Percentiles rank a stretch among this genome's conserved stretches.
These are phyloP conservation scores for Malacoraja senta DNA, from an alignment of 2,797 vertebrate genomes.

Conservation along the genomic window DNA sequence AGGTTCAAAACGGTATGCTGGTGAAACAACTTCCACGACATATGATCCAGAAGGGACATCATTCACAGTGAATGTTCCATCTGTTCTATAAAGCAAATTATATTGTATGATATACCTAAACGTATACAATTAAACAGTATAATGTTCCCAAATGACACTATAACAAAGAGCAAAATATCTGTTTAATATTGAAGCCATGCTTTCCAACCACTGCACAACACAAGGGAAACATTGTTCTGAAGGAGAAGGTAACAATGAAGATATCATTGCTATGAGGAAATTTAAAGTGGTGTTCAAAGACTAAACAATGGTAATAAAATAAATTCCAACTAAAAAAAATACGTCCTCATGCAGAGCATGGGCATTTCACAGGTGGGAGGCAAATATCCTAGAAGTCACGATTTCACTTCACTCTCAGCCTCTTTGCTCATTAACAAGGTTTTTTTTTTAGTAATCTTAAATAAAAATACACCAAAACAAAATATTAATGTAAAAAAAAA, in stretches of 20 bases:
- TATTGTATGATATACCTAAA: not conserved
- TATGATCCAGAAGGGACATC: conserved; percentile 94
- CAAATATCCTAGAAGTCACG: not conserved
- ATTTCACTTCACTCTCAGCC: not conserved
- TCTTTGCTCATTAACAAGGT: no score
- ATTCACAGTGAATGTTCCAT: conserved; percentile 94
- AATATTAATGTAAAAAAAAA: not conserved
- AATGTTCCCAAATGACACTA: no score
- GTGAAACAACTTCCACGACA: conserved; percentile 84
- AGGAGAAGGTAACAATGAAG: not conserved
- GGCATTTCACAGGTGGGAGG: not conserved
- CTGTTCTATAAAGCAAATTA: conserved; percentile 68
- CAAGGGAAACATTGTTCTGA: not conserved
- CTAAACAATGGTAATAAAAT: not conserved
- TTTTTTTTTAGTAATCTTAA: not conserved
- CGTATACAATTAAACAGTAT: not conserved
- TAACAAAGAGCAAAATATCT: not conserved
- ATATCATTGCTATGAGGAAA: not conserved
- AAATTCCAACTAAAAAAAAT: not conserved
- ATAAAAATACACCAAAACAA: not conserved
- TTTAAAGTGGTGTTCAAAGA: not conserved
- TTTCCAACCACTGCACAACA: not conserved
- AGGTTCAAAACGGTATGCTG: conserved; percentile 82
- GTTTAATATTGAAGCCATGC: not conserved
- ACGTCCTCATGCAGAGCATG: not conserved